Percentiles rank a stretch among this genome's conserved stretches.
Evolutionary conservation across 2,113 vertebrate species (phyloP).

Genomic region (Azemiops feae): DNA sequence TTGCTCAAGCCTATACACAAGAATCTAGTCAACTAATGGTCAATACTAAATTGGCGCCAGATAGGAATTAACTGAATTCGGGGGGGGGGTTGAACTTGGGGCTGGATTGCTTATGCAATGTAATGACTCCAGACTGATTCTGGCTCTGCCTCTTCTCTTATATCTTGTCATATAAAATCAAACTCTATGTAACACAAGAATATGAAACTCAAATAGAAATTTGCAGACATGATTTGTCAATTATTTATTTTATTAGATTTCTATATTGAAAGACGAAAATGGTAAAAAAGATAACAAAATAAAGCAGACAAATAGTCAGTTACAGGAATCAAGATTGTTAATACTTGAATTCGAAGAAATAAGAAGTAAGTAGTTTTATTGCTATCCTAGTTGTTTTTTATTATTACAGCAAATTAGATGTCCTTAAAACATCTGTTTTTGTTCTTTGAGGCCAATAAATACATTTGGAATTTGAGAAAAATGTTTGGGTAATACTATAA

Average conservation of each 20-base stretch:
- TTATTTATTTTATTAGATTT: slow-evolving; percentile 70
- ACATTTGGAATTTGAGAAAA: too few species aligned
- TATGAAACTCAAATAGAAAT: background rate
- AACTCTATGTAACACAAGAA: background rate
- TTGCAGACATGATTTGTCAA: background rate
- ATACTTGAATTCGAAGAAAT: slow-evolving; percentile 74
- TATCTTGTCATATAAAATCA: background rate
- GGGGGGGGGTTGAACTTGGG: background rate
- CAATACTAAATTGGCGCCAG: background rate
- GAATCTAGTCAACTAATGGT: background rate
- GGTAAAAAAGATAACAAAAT: slow-evolving; percentile 75
- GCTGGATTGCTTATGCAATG: background rate
- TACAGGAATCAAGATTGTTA: slow-evolving; percentile 74
- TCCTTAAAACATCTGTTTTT: background rate
- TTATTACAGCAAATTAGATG: background rate
- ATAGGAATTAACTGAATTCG: background rate
- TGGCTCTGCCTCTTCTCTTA: background rate
- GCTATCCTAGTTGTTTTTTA: slow-evolving; percentile 7
- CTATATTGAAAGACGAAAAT: slow-evolving; percentile 67
- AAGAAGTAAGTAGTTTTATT: slow-evolving; percentile 75
- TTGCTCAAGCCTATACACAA: background rate
- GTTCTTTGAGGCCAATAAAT: too few species aligned
- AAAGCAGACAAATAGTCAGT: slow-evolving; percentile 67
- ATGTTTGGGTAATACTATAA: too few species aligned
- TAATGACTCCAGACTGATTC: background rate